A percentile compares a stretch with the other conserved stretches of the same genome.
Evolutionary conservation across 2,113 vertebrate genomes (phyloP).

Genomic region (Pantherophis guttatus): DNA sequence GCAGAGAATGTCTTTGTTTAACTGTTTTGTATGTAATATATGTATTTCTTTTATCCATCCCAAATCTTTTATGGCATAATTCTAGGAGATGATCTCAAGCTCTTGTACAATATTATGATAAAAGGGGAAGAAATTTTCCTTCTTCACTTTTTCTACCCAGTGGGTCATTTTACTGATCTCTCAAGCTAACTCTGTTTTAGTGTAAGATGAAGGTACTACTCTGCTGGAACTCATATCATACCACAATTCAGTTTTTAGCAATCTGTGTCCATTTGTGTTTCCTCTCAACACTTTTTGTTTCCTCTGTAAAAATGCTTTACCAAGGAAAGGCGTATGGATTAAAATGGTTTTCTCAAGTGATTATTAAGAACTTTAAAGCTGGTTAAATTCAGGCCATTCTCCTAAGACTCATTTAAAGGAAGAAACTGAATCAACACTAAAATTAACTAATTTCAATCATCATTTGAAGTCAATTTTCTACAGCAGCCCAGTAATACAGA

Average conservation of each 20-base stretch:
- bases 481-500: background rate
- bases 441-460: background rate
- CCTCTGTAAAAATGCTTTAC: background rate
- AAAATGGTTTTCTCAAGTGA: background rate
- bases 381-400: background rate
- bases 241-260: background rate
- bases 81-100: background rate
- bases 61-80: background rate
- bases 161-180: background rate
- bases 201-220: background rate
- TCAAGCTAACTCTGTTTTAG: background rate
- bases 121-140: background rate
- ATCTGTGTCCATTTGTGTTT: background rate
- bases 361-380: background rate
- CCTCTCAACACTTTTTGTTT: background rate
- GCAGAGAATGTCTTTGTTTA: background rate
- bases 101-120: background rate
- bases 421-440: background rate
- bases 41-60: background rate
- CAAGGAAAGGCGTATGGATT: background rate
- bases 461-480: background rate
- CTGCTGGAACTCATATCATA: background rate
- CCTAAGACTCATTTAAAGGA: background rate
- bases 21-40: background rate
- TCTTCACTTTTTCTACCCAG: background rate